Base-by-base conservation (phyloP, 64 coral and sea anemone species). In the Platygyra sinensis region DNA sequence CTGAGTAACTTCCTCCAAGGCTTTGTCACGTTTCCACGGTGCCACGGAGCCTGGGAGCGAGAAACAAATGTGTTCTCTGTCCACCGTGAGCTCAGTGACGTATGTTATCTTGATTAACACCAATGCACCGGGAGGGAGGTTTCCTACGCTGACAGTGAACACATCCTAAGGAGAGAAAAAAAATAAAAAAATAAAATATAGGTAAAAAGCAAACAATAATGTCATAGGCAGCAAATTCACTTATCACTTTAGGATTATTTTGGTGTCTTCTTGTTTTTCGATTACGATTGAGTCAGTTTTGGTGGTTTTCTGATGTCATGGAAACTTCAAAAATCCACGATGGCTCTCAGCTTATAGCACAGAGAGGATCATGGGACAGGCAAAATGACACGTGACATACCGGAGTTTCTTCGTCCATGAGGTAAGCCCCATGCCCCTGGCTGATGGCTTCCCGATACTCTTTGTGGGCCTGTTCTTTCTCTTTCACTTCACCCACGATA, bases 321-420 rank as follows among this genome's bases (percentile, higher is more conserved):
- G 39, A 46, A 6, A 46, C 6, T 46, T 7, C 3, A 46, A 7
- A 46, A 7, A 46, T 46, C 6, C 39, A 46, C 39, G 39, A 46
- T 5, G 39, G 39, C 39, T 46, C 6, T 46, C 2, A 46, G 39
- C 39, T 46, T 46, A 46, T 46, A 46, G 5, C 39, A 46, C 52
- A 54, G 10, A 54, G 2, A 57, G 54, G 54, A 57, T 57, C 7
- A 57, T 57, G 54, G 54, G 54, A 57, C 52, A 57, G 15, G 15
- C 54, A 57, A 46, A 4, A 12, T 57, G 60, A 86, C 67, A 83
- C 5, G 76, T 73, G 10, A 74, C 60, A 54, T 79, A 99, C 97
- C 67, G 97, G 97, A 24, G 96, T 98, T 24, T 98, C 96, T 64
- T 98, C 96, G 30, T 98, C 96, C 96, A 98, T 98, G 10, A 98